Base-by-base conservation (phyloP, 2,888 invertebrate species). In the Athalia rosae region DNA sequence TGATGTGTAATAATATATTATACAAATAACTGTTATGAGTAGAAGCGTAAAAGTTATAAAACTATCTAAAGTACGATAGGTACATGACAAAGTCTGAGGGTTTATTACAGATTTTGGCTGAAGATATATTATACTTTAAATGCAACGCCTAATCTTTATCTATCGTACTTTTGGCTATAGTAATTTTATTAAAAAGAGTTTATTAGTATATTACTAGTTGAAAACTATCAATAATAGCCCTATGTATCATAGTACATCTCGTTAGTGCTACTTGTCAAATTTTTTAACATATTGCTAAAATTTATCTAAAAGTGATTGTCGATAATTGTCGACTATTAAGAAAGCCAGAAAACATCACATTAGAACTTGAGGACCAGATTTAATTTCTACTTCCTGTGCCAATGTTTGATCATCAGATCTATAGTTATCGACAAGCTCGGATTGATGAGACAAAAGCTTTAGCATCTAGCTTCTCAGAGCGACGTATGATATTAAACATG, bases 311-410 rank as follows among this genome's bases (percentile, higher is more conserved):
- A 71, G 53, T 13, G 58, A 58, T 71, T 4, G 45, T 71, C 58
- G 58, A 45, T 11, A 56, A 67, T 28, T 45, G 13, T 15, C 13
- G 43, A 15, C 43, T 58, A 71, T 45, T 58, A 28, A 41, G 71
- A 56, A n/a, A 71, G 58, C 15, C 45, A 58, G n/a, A 45, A 71
- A 15, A 53, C 64, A 67, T 50, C 67, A 28, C 53, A 67, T 41
- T 67, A 53, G 53, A 53, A 50, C 67, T 53, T 53, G 53, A 67
- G 67, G 67, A 67, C 67, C 28, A 67, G 50, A 67, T 67, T 67
- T 67, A 67, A 48, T 67, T 45, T 28, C n/a, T 43, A 62, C 62
- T n/a, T 43, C 50, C 9, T 9, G 43, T 62, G 62, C 62, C 62
- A 43, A 62, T 62, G 62, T 28, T 43, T n/a, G 62, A 43, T 62